These are phyloP conservation scores for Halictus rubicundus DNA, from an alignment of 1,140 invertebrate species.

Conservation along the genomic window DNA sequence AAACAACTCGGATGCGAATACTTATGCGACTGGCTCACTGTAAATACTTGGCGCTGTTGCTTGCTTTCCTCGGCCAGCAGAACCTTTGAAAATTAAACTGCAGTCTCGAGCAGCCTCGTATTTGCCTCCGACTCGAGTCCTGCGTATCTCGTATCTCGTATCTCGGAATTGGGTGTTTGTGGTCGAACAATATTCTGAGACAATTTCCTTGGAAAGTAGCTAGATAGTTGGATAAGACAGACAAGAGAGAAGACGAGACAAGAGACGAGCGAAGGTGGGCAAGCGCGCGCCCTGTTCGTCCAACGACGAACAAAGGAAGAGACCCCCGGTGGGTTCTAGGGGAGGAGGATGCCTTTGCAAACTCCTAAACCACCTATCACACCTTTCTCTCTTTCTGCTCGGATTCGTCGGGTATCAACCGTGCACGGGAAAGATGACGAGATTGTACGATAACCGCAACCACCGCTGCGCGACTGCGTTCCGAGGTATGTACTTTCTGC, in stretches of 20 bases:
- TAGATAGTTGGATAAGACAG: too few relatives aligned
- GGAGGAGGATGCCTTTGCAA: background rate
- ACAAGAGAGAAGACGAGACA: too few relatives aligned
- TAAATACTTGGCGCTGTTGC: too few relatives aligned
- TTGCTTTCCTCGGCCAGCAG: too few relatives aligned
- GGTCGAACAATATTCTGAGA: slow-evolving; percentile 20
- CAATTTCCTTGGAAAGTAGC: slow-evolving; percentile 19
- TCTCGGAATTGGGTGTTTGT: slow-evolving; percentile 21
- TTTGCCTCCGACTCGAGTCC: background rate
- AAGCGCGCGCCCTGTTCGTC: background rate
- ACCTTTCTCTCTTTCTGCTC: background rate
- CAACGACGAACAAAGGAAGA: background rate
- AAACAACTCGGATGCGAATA: too few relatives aligned
- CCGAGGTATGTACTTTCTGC: slow-evolving; percentile 41
- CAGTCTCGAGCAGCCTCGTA: background rate
- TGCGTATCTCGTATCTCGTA: background rate
- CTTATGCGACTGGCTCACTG: too few relatives aligned
- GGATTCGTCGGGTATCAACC: background rate
- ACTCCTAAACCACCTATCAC: slow-evolving; percentile 10
- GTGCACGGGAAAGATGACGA: slow-evolving; percentile 25
- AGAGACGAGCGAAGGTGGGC: too few relatives aligned
- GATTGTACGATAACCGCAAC: background rate
- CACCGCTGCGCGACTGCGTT: background rate
- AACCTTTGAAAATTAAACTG: slow-evolving; percentile 4
- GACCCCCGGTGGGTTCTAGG: background rate